Evolutionary conservation across 2,797 vertebrate genomes (phyloP).

Genomic region (Aplochiton taeniatus): DNA sequence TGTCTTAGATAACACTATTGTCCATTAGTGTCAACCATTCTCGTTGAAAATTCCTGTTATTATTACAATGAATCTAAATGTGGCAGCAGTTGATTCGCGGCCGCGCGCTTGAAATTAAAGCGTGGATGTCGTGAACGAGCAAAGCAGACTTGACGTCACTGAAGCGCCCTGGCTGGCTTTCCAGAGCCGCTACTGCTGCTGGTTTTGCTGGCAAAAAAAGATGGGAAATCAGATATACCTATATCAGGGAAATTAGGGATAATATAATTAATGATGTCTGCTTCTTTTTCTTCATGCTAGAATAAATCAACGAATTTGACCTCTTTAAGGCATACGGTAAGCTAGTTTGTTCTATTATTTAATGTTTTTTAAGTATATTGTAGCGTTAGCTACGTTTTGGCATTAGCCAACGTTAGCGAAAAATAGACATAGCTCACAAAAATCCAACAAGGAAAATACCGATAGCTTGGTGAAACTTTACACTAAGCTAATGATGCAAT

Average conservation of each 20-base stretch:
- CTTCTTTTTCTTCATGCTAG: conserved; percentile 25
- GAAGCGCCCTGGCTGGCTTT: conserved; percentile 72
- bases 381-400: no score
- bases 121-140: conserved; percentile 71
- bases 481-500: neutral
- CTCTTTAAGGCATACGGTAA: conserved; percentile 42
- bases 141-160: conserved; percentile 77
- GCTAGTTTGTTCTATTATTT: conserved; percentile 55
- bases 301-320: conserved; percentile 34
- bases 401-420: conserved; percentile 48
- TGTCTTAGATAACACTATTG: no score
- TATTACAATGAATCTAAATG: neutral
- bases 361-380: no score
- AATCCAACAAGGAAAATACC: no score
- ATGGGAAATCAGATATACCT: conserved; percentile 65
- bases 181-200: conserved; percentile 64
- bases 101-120: conserved; percentile 65
- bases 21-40: no score
- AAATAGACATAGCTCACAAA: no score
- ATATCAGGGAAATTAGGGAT: conserved; percentile 45
- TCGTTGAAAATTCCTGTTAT: no score
- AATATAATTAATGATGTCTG: conserved; percentile 35
- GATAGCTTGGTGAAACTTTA: neutral
- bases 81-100: conserved; percentile 38
- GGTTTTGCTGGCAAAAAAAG: conserved; percentile 68